Conservation (phyloP, 2,888 invertebrate species). For the Taenaris catops region DNA sequence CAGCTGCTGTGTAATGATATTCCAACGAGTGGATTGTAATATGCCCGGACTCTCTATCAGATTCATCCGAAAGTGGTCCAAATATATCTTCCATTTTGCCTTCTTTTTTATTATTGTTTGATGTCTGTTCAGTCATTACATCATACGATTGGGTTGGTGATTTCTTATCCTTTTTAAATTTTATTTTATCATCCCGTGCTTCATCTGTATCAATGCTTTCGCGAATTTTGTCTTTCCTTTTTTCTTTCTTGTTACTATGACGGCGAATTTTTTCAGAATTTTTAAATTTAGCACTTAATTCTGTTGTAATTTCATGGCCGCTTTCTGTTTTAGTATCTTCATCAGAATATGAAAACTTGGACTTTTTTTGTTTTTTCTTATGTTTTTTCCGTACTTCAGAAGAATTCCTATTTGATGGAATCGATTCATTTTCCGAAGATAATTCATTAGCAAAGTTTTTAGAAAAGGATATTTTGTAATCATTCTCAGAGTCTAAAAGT, state of each 20-base stretch:
- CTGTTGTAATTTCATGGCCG: constrained; percentile 37
- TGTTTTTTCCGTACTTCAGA: constrained; percentile 86
- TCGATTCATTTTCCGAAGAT: constrained; percentile 70
- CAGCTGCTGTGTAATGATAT: constrained; percentile 15
- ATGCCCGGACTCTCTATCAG: constrained; percentile 50
- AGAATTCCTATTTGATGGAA: constrained; percentile 51
- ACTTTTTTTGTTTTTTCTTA: constrained; percentile 91
- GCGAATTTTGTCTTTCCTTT: constrained; percentile 78
- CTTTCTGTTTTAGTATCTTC: constrained; percentile 69
- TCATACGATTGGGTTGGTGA: constrained; percentile 43
- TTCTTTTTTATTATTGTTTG: constrained; percentile 79
- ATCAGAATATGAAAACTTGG: constrained; percentile 83
- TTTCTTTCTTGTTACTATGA: constrained; percentile 79
- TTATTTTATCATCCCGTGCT: constrained; percentile 73
- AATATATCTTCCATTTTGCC: constrained; percentile 94
- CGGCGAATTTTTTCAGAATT: constrained; percentile 74
- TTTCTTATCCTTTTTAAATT: constrained; percentile 80
- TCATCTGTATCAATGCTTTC: constrained; percentile 71
- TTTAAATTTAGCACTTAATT: constrained; percentile 53
- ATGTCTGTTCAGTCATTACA: constrained; percentile 37
- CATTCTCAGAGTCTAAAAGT: constrained; percentile 50
- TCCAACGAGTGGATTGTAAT: constrained; percentile 1
- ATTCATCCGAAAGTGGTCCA: constrained; percentile 90
- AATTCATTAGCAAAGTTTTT: constrained; percentile 58
- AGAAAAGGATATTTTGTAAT: constrained; percentile 46